Base-by-base conservation (phyloP, 2,888 invertebrate species). In the Elmis aenea region DNA sequence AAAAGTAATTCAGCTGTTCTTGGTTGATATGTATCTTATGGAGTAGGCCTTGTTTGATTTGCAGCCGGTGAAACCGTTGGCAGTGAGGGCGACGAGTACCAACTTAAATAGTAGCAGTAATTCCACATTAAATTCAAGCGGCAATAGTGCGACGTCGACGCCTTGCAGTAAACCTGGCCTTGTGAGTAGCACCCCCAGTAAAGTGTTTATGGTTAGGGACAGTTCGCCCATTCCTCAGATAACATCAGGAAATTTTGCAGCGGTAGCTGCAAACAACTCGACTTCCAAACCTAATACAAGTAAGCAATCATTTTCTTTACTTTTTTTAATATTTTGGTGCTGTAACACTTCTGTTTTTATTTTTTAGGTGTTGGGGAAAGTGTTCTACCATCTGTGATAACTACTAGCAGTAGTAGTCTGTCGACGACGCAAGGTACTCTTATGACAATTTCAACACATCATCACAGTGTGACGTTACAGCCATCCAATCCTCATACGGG, bases 1-100 rank as follows among this genome's bases (percentile, higher is more conserved):
- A 9, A 9, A 5, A 22, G 9, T 31, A 6, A 8, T 18, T 18
- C 18, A n/a, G n/a, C n/a, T n/a, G n/a, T n/a, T n/a, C n/a, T n/a
- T n/a, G n/a, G n/a, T n/a, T n/a, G n/a, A n/a, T n/a, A n/a, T n/a
- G n/a, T 18, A 18, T 18, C 8, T 18, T 23, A 5, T 23, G 24
- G n/a, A n/a, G n/a, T n/a, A n/a, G n/a, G n/a, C n/a, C n/a, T 43
- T 52, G 35, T 29, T 57, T 58, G 46, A 39, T 50, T 70, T 77
- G 56, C 73, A 88, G 85, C 87, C 85, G 67, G 82, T 91, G 53
- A 90, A 90, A 73, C 90, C 90, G 46, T 83, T 83, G 63, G 85
- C 90, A 52, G 81, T 91, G 56, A 78, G 81, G 68, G 82, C 82
- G 70, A 77, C 70, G 61, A 68, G 60, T 46, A 54, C 59, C 42